Evolutionary conservation across 2,888 invertebrate genomes (phyloP), one percentile per base, ranked within the genome.

Genomic region (Drymonia ruficornis): DNA sequence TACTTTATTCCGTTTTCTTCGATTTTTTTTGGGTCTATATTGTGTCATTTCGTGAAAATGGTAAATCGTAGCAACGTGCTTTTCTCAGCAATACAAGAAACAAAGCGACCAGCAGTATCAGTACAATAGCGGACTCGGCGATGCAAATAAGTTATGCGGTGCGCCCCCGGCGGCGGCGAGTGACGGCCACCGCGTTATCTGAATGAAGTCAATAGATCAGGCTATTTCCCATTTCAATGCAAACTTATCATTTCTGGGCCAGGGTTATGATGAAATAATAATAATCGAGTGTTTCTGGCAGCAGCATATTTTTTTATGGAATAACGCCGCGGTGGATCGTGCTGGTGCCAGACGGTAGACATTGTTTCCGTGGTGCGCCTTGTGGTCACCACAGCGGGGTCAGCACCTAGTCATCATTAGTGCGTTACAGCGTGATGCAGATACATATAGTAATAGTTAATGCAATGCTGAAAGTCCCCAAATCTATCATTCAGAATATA

Each of bases 281-380:
- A 49, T 54, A 46, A 47, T 42, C 46, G 47, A 50, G 42, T 50
- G 46, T 47, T 50, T 46, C 46, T 50, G 47, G 50, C 54, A 50
- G 46, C 46, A 42, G 42, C 46, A 54, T 50, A n/a, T n/a, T n/a
- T n/a, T n/a, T n/a, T n/a, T n/a, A n/a, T n/a, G n/a, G n/a, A n/a
- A n/a, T n/a, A n/a, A n/a, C n/a, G n/a, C n/a, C n/a, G n/a, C n/a
- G n/a, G n/a, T n/a, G n/a, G n/a, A n/a, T n/a, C n/a, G n/a, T n/a
- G n/a, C n/a, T n/a, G n/a, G n/a, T n/a, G n/a, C n/a, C n/a, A n/a
- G n/a, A n/a, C n/a, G n/a, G n/a, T n/a, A n/a, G n/a, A n/a, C n/a
- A n/a, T n/a, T n/a, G n/a, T n/a, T n/a, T n/a, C n/a, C 49, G 7
- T 12, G 31, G 2, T 31, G 31, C 31, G 11, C 9, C 31, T 1